Conservation (phyloP, 2,888 invertebrate species). For the Erebia aethiops region DNA sequence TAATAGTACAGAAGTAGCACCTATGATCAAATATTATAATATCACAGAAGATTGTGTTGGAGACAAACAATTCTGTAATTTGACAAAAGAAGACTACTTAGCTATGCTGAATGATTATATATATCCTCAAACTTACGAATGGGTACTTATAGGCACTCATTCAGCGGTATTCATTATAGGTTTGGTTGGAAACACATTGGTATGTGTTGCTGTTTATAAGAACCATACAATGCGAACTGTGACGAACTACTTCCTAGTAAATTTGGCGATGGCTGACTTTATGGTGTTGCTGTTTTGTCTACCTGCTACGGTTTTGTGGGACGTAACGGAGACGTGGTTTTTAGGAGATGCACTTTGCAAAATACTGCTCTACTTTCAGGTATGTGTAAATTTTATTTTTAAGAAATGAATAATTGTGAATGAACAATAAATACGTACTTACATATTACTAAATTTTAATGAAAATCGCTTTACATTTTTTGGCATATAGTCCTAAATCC, state of each 20-base stretch:
- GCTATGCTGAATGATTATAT: constrained; percentile 85
- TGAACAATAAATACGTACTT: no score
- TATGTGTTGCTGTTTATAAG: constrained; percentile 93
- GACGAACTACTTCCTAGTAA: constrained; percentile 96
- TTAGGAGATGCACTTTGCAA: constrained; percentile 93
- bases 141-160: constrained; percentile 90
- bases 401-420: neutral
- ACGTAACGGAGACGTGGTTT: constrained; percentile 97
- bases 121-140: constrained; percentile 88
- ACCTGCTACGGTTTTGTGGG: constrained; percentile 94
- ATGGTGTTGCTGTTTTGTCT: constrained; percentile 94
- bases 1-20: constrained; percentile 18
- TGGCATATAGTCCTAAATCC: no score
- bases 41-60: constrained; percentile 66
- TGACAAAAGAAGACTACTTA: constrained; percentile 83
- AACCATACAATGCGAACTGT: constrained; percentile 95
- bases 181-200: constrained; percentile 92
- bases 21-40: constrained; percentile 34
- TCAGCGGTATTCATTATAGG: constrained; percentile 90
- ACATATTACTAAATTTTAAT: no score
- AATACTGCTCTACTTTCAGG: constrained; percentile 94
- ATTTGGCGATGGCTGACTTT: constrained; percentile 93
- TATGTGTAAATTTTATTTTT: constrained; percentile 64
- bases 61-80: constrained; percentile 70
- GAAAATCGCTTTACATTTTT: no score